Evolutionary conservation across 2,888 invertebrate genomes (phyloP).

Genomic region (Rhagophthalmus giganteus): DNA sequence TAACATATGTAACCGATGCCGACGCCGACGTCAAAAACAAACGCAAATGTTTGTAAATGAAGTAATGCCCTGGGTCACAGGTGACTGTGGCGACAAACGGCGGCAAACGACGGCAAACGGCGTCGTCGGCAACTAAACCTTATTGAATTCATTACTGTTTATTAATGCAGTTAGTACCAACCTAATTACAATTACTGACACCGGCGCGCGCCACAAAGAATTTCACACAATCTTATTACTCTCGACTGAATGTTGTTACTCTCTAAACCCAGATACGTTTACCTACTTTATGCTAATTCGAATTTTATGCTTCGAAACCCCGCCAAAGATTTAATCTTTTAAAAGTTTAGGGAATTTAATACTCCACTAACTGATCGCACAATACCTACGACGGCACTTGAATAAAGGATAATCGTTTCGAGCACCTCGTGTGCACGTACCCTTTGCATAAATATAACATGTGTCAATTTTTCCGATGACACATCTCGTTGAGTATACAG

Average conservation of each 20-base stretch:
- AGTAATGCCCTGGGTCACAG: slow-evolving; percentile 38
- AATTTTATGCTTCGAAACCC: slow-evolving; percentile 21
- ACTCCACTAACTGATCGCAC: not conserved
- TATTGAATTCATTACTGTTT: slow-evolving; percentile 52
- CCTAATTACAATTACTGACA: slow-evolving; percentile 55
- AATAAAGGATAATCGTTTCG: too few species aligned
- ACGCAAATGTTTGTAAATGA: slow-evolving; percentile 36
- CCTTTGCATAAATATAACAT: too few species aligned
- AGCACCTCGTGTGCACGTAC: too few species aligned
- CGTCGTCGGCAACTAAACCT: slow-evolving; percentile 43
- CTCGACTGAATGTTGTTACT: slow-evolving; percentile 37
- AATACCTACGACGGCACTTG: too few species aligned
- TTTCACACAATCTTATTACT: slow-evolving; percentile 44
- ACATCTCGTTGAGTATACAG: not conserved
- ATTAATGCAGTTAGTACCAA: slow-evolving; percentile 57
- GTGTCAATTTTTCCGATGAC: not conserved
- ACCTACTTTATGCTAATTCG: slow-evolving; percentile 38
- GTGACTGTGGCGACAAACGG: slow-evolving; percentile 38
- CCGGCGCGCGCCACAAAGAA: slow-evolving; percentile 45
- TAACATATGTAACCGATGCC: too few species aligned
- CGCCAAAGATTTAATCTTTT: slow-evolving; percentile 6
- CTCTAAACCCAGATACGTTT: slow-evolving; percentile 35
- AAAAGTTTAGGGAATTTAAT: not conserved
- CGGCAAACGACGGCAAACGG: slow-evolving; percentile 38
- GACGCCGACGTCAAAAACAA: too few species aligned